Base-by-base conservation (phyloP, 1,140 invertebrate species). In the Charaxes varanes region DNA sequence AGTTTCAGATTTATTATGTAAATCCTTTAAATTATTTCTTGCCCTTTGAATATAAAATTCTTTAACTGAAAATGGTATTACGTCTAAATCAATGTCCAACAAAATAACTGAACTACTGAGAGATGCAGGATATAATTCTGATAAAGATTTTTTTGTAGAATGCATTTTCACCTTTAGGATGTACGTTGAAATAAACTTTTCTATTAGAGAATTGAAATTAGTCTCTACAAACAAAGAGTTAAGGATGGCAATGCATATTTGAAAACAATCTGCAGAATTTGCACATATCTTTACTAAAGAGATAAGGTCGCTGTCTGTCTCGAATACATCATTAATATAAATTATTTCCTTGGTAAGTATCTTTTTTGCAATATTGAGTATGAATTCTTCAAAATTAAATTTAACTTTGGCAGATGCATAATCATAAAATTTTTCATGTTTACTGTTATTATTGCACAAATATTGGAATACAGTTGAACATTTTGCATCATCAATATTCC, bases 401-500 rank as follows among this genome's bases (percentile, higher is more conserved):
- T 65, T 74, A 15, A 68, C 58, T 62, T 78, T 79, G 19, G 77
- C 61, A 7, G 64, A 53, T 18, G 68, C 27, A 50, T 69, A 55
- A 54, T 67, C 38, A 21, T 23, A 22, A 24, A 33, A 38, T 27
- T 10, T 14, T 11, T 23, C 11, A 27, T 33, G 6, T 43, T 11
- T 2, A 16, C 41, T 42, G 53, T 30, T 45, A 36, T 33, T 22
- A 35, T 31, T 34, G 54, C 41, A 55, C 28, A 43, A 34, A 24
- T 61, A 30, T 40, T 67, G 68, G 4, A 66, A 12, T 16, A 69
- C 16, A 26, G 35, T 50, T 19, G 38, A 16, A 30, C 32, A 47
- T 50, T 55, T 65, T 5, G 32, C 22, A 27, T 60, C 34, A 26
- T 41, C 42, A 21, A 31, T 19, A 30, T 73, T 49, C 70, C 64